Evolutionary conservation across 2,113 vertebrate species (phyloP), one percentile per base, ranked within the genome.

Genomic region (Anser cygnoides): DNA sequence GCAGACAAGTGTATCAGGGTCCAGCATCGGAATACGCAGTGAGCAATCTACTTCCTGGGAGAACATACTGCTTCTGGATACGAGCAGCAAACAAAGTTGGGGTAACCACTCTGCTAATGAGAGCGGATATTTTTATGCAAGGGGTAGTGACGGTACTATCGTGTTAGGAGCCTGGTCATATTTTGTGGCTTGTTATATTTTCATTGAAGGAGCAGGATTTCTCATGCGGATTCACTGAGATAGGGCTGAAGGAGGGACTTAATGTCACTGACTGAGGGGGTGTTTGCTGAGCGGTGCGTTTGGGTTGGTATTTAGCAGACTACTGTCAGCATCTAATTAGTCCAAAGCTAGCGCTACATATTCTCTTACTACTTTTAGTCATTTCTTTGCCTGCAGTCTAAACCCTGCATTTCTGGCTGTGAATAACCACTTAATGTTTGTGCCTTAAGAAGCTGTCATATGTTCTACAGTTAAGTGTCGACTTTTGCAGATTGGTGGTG

Each of bases 41-140:
- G 62, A 95, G 72, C 84, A 97, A 66, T 50, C 97, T 98, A 18
- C 96, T 98, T 41, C 98, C 98, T 26, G 98, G 98, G 49, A 97
- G 96, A 68, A 93, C 82, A 0, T 98, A 98, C 33, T 87, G 93
- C 96, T 98, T 98, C 96, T 98, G 97, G 97, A 96, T 98, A 33
- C 97, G 97, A 85, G 97, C 98, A 39, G 96, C 93, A 73, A 98
- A 98, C 35, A 97, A 77, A 96, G 96, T 96, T 4, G 97, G 98
- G 97, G 97, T 98, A 93, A 87, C 58, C 44, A 19, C 65, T 66
- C 52, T 55, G 4, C 71, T 71, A 15, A 9, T 0, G 5, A 35
- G 46, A 28, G 4, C 23, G 4, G 31, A 6, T 20, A 37, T 49
- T 39, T 11, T 41, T 6, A 57, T 29, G 4, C 25, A 3, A 20